phyloP scores from a whole-genome alignment of 2,888 invertebrate species.

The Malthinus flaveolus region DNA sequence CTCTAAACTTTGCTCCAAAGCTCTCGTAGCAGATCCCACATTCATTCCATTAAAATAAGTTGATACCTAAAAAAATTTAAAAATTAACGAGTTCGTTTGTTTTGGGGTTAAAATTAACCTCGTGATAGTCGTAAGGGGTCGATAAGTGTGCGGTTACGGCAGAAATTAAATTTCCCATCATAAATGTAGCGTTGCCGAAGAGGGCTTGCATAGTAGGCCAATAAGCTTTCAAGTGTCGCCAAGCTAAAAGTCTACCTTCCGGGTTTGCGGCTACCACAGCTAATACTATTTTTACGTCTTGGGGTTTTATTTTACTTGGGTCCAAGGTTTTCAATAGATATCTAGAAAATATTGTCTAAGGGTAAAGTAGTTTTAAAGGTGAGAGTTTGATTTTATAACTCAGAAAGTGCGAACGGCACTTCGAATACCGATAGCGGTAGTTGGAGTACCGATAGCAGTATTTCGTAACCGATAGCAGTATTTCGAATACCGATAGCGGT shows the following conservation, averaged over 20 bases:
- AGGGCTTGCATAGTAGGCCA: slow-evolving; percentile 67
- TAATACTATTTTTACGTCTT: slow-evolving; percentile 73
- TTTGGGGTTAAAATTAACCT: slow-evolving; percentile 56
- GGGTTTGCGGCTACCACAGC: slow-evolving; percentile 74
- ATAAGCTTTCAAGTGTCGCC: slow-evolving; percentile 73
- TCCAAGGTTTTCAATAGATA: slow-evolving; percentile 75
- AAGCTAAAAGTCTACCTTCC: slow-evolving; percentile 70
- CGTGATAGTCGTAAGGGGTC: slow-evolving; percentile 73
- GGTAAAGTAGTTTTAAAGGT: no score
- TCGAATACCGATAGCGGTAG: no score
- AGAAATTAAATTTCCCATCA: slow-evolving; percentile 66
- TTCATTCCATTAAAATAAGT: slow-evolving; percentile 55
- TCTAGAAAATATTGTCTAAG: no score
- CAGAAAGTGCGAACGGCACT: no score
- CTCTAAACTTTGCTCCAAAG: slow-evolving; percentile 75
- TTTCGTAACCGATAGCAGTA: no score
- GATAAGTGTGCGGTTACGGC: slow-evolving; percentile 69
- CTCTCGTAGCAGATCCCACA: slow-evolving; percentile 55
- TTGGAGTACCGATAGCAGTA: no score
- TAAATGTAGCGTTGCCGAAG: slow-evolving; percentile 66
- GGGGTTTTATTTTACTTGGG: slow-evolving; percentile 67
- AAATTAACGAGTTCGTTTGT: slow-evolving; percentile 4
- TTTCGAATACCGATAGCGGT: no score
- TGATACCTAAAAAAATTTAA: slow-evolving; percentile 46
- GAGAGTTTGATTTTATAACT: no score